phyloP scores from a whole-genome alignment of 2,113 vertebrate species.

The Pachycephala philippinensis region DNA sequence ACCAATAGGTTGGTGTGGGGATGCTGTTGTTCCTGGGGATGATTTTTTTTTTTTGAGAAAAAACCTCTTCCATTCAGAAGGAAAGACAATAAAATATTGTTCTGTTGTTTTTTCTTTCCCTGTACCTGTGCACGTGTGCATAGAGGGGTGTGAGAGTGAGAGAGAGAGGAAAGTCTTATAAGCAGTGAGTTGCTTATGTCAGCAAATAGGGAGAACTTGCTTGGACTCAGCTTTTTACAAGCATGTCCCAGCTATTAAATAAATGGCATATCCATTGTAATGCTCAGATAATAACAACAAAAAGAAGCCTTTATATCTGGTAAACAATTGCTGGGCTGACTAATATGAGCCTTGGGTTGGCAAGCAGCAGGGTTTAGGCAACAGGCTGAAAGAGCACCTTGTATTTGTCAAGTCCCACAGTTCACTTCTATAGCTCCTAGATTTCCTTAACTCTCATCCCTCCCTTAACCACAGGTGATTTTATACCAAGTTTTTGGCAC shows the following conservation, averaged over 20 bases:
- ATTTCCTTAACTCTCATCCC: neutral
- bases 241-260: neutral
- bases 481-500: neutral
- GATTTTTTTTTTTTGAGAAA: neutral
- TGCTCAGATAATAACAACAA: neutral
- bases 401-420: neutral
- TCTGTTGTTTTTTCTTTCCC: neutral
- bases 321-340: neutral
- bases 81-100: neutral
- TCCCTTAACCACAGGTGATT: neutral
- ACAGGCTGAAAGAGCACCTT: neutral
- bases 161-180: neutral
- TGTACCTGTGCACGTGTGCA: neutral
- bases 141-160: rapidly evolving
- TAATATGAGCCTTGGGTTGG: neutral
- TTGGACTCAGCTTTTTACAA: neutral
- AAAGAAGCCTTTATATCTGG: neutral
- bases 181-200: neutral
- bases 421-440: neutral
- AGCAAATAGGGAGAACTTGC: neutral
- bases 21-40: neutral
- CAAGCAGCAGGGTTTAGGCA: neutral
- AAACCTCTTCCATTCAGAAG: neutral
- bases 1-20: neutral
- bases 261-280: neutral